phyloP scores from a whole-genome alignment of 2,797 vertebrate species.

The Falco cherrug region DNA sequence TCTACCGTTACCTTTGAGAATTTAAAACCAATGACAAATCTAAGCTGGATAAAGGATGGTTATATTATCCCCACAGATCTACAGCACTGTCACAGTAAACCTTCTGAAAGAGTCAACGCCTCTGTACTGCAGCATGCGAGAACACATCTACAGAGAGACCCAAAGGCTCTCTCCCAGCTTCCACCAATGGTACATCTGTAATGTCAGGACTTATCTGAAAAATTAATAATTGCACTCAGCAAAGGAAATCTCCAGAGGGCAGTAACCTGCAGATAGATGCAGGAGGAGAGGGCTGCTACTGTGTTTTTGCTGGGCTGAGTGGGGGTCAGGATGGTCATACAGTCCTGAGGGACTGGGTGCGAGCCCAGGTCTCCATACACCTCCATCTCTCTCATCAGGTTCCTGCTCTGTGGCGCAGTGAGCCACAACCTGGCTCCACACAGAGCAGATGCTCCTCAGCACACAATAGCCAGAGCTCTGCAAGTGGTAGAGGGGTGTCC shows the following conservation, averaged over 20 bases:
- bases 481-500: not conserved
- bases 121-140: not conserved
- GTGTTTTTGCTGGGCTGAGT: not conserved
- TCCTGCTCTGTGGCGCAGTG: not conserved
- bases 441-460: not conserved
- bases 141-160: not conserved
- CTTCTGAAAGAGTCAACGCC: slow-evolving; percentile 26
- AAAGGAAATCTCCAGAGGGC: not conserved
- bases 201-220: slow-evolving; percentile 5
- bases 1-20: not conserved
- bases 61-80: not conserved
- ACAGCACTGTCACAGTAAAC: not conserved
- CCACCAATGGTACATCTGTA: not conserved
- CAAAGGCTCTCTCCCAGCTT: not conserved
- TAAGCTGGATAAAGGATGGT: not conserved
- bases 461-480: not conserved
- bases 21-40: not conserved
- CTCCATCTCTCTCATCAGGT: not conserved
- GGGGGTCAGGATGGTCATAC: not conserved
- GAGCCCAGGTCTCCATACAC: not conserved
- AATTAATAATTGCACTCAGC: not conserved
- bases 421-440: not conserved
- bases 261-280: not conserved
- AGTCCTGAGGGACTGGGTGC: not conserved
- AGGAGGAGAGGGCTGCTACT: not conserved